A percentile compares a stretch with the other conserved stretches of the same genome.
phyloP scores from a whole-genome alignment of 2,888 invertebrate genomes.

The Oscheius myriophilus region DNA sequence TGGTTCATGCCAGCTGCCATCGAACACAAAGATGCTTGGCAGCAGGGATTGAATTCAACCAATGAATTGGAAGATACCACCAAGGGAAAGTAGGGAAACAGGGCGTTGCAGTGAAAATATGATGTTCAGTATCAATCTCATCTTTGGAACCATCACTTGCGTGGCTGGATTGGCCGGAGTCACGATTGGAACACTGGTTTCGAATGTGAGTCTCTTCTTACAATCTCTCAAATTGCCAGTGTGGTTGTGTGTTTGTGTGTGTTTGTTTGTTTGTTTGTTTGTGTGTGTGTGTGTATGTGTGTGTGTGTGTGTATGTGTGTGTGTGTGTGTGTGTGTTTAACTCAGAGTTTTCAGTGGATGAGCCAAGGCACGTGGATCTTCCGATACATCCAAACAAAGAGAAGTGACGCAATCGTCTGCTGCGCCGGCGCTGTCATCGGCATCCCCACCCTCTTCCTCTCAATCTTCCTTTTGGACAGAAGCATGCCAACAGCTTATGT shows the following conservation, averaged over 20 bases:
- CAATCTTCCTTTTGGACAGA: slow-evolving; percentile 79
- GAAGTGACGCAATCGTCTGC: slow-evolving; percentile 79
- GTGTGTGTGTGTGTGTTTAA: too few species aligned
- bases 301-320: too few species aligned
- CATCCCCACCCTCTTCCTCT: slow-evolving; percentile 86
- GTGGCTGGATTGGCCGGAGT: slow-evolving; percentile 91
- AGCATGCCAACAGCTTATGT: slow-evolving; percentile 42
- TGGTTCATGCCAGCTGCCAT: slow-evolving; percentile 76
- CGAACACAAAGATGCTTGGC: slow-evolving; percentile 47
- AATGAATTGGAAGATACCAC: slow-evolving; percentile 16
- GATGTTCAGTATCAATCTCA: slow-evolving; percentile 75
- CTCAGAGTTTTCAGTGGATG: slow-evolving; percentile 29
- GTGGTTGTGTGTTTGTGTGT: too few species aligned
- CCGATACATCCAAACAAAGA: slow-evolving; percentile 42
- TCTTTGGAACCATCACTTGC: slow-evolving; percentile 94
- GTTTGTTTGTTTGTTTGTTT: too few species aligned
- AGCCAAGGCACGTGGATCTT: slow-evolving; percentile 39
- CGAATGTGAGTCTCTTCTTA: slow-evolving; percentile 71
- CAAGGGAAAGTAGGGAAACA: slow-evolving; percentile 34
- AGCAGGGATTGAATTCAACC: slow-evolving; percentile 34
- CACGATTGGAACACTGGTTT: slow-evolving; percentile 83
- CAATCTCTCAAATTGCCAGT: background rate
- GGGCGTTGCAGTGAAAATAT: background rate
- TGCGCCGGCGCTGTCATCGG: slow-evolving; percentile 86
- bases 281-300: too few species aligned